These are phyloP conservation scores for Austrofundulus limnaeus DNA, from an alignment of 2,113 vertebrate species.

Conservation along the genomic window DNA sequence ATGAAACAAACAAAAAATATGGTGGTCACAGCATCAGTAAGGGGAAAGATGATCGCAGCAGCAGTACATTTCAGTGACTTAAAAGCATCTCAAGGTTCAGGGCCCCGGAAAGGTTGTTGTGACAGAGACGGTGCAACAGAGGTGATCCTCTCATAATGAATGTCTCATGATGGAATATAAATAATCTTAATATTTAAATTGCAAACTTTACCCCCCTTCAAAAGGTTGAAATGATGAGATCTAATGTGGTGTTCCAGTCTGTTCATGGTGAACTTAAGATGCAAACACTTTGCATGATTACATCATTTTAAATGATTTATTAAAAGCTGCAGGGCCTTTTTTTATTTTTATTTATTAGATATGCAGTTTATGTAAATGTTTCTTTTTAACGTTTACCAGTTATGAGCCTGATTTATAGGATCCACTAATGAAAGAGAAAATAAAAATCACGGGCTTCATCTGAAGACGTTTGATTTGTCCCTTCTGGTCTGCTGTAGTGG, in stretches of 20 bases:
- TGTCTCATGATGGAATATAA: neutral
- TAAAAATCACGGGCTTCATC: neutral
- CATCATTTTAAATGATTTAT: conserved; percentile 1
- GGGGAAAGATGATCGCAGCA: neutral
- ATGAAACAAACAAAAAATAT: neutral
- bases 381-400: neutral
- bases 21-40: neutral
- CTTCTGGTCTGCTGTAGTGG: neutral
- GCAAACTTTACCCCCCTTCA: neutral
- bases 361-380: conserved; percentile 1
- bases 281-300: neutral
- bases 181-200: neutral
- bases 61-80: neutral
- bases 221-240: neutral
- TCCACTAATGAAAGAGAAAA: neutral
- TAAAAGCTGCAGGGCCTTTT: neutral
- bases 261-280: neutral
- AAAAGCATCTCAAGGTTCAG: neutral
- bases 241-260: neutral
- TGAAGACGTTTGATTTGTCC: neutral
- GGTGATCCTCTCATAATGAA: neutral
- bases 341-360: neutral
- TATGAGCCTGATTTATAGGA: neutral
- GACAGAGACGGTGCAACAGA: neutral
- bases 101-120: neutral